A percentile compares a stretch with the other conserved stretches of the same genome.
These are phyloP conservation scores for Globodera rostochiensis DNA, from an alignment of 1,140 invertebrate species.

Conservation along the genomic window DNA sequence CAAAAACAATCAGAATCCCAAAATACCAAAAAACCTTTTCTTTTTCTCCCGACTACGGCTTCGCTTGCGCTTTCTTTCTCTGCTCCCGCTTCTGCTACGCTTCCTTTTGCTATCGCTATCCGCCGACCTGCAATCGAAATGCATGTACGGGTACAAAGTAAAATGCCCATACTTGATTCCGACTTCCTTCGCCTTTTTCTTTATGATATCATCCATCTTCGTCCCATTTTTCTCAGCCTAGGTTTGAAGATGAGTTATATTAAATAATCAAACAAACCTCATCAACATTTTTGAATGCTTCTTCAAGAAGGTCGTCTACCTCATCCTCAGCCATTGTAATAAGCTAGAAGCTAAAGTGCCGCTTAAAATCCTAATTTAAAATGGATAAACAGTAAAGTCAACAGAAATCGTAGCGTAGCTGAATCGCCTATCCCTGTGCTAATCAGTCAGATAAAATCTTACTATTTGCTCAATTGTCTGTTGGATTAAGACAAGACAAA, in stretches of 20 bases:
- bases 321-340: conserved; percentile 38
- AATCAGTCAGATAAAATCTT: too few relatives aligned
- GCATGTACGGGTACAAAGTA: neutral
- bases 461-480: too few relatives aligned
- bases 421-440: too few relatives aligned
- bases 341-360: too few relatives aligned
- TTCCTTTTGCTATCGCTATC: conserved; percentile 17
- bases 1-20: conserved; percentile 23
- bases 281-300: conserved; percentile 41
- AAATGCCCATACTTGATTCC: conserved; percentile 14
- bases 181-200: conserved; percentile 38
- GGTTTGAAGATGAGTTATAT: conserved; percentile 8
- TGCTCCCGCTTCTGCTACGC: conserved; percentile 27
- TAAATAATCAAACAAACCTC: conserved; percentile 32
- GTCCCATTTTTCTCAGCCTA: conserved; percentile 40
- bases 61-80: conserved; percentile 36
- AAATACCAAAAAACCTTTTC: conserved; percentile 25
- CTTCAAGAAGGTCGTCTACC: conserved; percentile 43
- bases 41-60: conserved; percentile 40
- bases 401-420: too few relatives aligned
- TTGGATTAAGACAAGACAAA: too few relatives aligned
- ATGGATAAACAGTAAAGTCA: too few relatives aligned
- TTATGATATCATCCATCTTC: conserved; percentile 39
- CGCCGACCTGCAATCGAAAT: neutral
- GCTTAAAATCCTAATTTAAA: too few relatives aligned